A percentile compares a stretch with the other conserved stretches of the same genome.
Conservation (phyloP, 2,888 invertebrate species). For the Formica aserva region DNA sequence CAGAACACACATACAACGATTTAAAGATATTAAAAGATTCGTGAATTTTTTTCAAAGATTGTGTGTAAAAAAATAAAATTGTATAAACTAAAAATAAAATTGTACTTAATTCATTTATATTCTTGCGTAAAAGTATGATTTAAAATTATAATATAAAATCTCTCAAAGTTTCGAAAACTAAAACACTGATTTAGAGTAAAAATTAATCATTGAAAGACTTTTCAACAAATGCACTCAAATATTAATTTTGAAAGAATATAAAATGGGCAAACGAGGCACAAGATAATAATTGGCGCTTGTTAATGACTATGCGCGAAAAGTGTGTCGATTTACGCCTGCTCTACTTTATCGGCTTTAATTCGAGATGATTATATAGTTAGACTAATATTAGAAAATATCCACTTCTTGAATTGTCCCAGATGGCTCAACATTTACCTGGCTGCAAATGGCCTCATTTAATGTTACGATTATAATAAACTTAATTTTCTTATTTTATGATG, state of each 20-base stretch:
- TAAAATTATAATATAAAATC: not conserved
- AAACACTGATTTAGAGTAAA: not conserved
- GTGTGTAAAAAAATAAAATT: not conserved
- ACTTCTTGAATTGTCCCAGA: slow-evolving; percentile 58
- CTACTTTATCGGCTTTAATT: slow-evolving; percentile 56
- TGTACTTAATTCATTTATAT: not conserved
- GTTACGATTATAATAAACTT: slow-evolving; percentile 72
- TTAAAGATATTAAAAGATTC: not conserved
- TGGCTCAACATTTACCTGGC: slow-evolving; percentile 67
- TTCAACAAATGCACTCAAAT: not conserved
- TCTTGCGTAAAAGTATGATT: not conserved
- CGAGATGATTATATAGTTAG: slow-evolving; percentile 29
- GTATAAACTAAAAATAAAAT: not conserved
- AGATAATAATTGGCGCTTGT: slow-evolving; percentile 40
- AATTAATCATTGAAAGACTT: slow-evolving; percentile 5
- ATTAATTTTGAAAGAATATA: slow-evolving; percentile 32
- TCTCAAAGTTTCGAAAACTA: not conserved
- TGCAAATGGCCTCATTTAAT: slow-evolving; percentile 52
- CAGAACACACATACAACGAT: not conserved
- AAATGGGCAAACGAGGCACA: not conserved
- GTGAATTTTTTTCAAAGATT: not conserved
- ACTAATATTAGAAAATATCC: slow-evolving; percentile 52
- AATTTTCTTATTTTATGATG: slow-evolving; percentile 55
- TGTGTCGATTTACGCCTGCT: slow-evolving; percentile 41
- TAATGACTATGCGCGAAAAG: slow-evolving; percentile 25